Conservation (phyloP, 2,113 vertebrate species). For the Typhlomys cinereus region DNA sequence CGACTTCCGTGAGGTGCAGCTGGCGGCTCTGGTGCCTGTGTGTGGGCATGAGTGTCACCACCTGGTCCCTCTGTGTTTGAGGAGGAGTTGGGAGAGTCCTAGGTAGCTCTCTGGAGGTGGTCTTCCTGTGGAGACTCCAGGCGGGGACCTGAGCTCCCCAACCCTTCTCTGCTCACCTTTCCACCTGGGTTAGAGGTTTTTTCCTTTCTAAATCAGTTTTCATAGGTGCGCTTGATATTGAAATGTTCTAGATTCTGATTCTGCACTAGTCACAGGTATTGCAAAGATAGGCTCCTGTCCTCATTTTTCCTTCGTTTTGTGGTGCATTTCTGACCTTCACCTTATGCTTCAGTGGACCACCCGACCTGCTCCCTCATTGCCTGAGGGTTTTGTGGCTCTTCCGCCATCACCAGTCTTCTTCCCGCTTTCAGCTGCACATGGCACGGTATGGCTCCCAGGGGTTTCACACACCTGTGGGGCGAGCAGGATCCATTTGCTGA, state of each 20-base stretch:
- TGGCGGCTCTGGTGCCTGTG: neutral
- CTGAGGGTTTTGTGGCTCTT: neutral
- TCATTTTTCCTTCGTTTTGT: neutral
- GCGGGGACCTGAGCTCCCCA: neutral
- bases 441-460: fast-evolving
- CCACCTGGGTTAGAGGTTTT: fast-evolving
- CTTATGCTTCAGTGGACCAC: fast-evolving
- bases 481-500: neutral
- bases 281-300: fast-evolving
- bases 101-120: neutral
- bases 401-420: fast-evolving
- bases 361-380: fast-evolving
- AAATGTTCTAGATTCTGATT: neutral
- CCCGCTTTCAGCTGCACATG: neutral
- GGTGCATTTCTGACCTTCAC: fast-evolving
- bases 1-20: neutral
- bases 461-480: neutral
- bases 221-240: too few relatives aligned
- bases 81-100: neutral
- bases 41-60: too few relatives aligned
- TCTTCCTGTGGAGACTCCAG: neutral
- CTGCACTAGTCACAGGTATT: fast-evolving
- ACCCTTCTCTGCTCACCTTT: fast-evolving
- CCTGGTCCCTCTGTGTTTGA: neutral
- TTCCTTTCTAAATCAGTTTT: neutral